Conservation (phyloP, 2,797 vertebrate species). For the Peromyscus attwateri region DNA sequence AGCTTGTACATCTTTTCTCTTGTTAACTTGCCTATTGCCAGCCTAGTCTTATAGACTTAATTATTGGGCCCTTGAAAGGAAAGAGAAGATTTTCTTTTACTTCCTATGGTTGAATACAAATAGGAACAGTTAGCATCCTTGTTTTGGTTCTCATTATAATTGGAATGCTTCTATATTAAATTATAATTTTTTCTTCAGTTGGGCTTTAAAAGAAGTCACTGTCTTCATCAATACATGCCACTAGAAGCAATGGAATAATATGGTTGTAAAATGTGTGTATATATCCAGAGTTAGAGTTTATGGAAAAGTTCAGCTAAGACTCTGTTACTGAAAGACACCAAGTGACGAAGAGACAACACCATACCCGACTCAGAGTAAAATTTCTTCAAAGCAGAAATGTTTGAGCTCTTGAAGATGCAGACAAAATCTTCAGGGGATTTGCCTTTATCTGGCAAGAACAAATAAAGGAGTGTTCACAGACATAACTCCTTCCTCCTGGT, state of each 20-base stretch:
- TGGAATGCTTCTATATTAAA: not conserved
- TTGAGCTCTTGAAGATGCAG: not conserved
- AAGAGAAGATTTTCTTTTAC: not conserved
- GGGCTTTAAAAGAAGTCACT: constrained; percentile 4
- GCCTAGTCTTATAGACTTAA: not conserved
- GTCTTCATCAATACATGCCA: not conserved
- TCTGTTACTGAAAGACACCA: not conserved
- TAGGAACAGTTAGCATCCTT: not conserved
- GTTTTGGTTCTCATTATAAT: not conserved
- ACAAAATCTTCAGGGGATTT: not conserved
- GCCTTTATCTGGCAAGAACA: not conserved
- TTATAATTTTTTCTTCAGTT: not conserved
- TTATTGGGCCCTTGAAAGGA: not conserved
- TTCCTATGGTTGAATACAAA: not conserved
- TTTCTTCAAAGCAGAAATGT: not conserved
- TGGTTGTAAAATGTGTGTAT: not conserved
- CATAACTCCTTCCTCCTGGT: not conserved
- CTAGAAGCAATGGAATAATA: not conserved
- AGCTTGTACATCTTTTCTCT: not conserved
- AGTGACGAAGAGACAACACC: fast-evolving
- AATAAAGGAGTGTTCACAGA: not conserved
- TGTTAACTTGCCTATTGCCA: not conserved
- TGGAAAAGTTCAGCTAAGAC: not conserved
- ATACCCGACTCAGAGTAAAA: not conserved
- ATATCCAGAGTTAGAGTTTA: not conserved